Evolutionary conservation across 2,888 invertebrate genomes (phyloP).

Genomic region (Brachypalpus laphriformis): DNA sequence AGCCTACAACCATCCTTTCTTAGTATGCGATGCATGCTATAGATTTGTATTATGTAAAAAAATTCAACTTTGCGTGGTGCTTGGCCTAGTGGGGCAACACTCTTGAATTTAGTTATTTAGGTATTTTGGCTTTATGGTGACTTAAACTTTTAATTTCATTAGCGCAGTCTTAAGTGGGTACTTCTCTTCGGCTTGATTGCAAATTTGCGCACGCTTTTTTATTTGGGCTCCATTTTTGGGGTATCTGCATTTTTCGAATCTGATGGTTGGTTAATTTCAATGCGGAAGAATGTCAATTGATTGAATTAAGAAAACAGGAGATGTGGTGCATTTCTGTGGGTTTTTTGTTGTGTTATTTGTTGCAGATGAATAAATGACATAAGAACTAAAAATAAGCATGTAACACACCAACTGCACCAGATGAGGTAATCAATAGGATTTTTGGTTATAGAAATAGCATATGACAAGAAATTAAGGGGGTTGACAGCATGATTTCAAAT

Average conservation of each 20-base stretch:
- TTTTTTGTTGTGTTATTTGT: not conserved
- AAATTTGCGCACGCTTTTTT: slow-evolving; percentile 12
- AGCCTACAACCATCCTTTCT: not conserved
- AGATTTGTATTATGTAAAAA: slow-evolving; percentile 38
- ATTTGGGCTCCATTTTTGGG: not conserved
- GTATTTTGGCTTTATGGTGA: not conserved
- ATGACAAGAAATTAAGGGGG: too few species aligned
- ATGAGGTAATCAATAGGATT: too few species aligned
- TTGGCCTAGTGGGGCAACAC: slow-evolving; percentile 34
- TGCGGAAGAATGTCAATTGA: slow-evolving; percentile 56
- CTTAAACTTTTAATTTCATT: slow-evolving; percentile 42
- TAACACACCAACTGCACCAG: too few species aligned
- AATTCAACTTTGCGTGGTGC: slow-evolving; percentile 26
- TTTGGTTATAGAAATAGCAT: too few species aligned
- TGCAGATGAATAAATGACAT: not conserved
- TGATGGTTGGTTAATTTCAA: slow-evolving; percentile 29
- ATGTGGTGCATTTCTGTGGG: not conserved
- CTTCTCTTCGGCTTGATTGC: slow-evolving; percentile 2
- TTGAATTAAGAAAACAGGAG: not conserved
- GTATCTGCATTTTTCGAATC: not conserved
- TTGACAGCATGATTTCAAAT: too few species aligned
- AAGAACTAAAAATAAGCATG: not conserved
- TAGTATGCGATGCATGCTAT: slow-evolving; percentile 30
- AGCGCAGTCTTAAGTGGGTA: slow-evolving; percentile 1
- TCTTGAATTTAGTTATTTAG: slow-evolving; percentile 20